Base-by-base conservation (phyloP, 2,888 invertebrate genomes). In the Adela reaumurella region DNA sequence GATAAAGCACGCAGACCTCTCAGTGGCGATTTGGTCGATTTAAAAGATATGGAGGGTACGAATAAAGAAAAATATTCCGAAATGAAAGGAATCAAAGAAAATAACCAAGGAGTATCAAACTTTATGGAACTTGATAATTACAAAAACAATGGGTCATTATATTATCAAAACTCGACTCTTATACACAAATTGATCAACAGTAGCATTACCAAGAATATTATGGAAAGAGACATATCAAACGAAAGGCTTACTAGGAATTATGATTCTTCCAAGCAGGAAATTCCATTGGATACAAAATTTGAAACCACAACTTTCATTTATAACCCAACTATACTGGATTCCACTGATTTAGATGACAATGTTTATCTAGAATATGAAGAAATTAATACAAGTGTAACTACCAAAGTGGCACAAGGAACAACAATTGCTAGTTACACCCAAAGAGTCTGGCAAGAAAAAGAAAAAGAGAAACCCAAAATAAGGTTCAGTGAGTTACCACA, bases 401-500 rank as follows among this genome's bases (percentile, higher is more conserved):
- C 60, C 50, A 53, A 58, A 35, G 59, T 63, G 28, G 74, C 71
- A 17, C 70, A 72, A 52, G 68, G 60, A 59, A 65, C 63, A 58
- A 59, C 67, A 52, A 61, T 58, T 57, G 63, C 62, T 18, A 68
- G 65, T 60, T 67, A 70, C 54, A 66, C 66, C 19, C 67, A 71
- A 52, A 72, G 73, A 60, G 41, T 41, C 18, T 73, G 73, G 72
- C 66, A 68, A 55, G 72, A 68, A 41, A 51, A 54, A 59, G 62
- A 57, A 68, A 69, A 56, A 41, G 71, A 77, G 53, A 65, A 58
- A 56, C 70, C 64, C 55, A 68, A 70, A 64, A 78, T 80, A 67
- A 69, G 72, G 67, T 80, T 79, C 64, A 71, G 66, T 58, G 65
- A 67, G 52, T 62, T 73, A 48, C 79, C 78, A 50, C 77, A 77